A percentile compares a stretch with the other conserved stretches of the same genome.
These are phyloP conservation scores for Blastobasis lacticolella DNA, from an alignment of 2,888 invertebrate species.

Conservation along the genomic window DNA sequence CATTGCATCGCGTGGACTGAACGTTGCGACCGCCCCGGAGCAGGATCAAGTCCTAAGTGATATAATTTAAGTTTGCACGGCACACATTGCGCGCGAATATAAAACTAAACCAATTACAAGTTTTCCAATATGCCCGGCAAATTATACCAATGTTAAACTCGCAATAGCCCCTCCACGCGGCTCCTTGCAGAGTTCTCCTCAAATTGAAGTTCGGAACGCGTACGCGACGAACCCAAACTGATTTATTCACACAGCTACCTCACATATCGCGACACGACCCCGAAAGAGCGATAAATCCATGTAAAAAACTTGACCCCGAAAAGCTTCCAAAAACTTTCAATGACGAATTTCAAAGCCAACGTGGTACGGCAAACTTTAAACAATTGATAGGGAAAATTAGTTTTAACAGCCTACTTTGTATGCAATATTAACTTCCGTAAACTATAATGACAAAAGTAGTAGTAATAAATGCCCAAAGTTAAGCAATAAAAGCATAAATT, in stretches of 20 bases:
- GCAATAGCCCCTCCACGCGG: slow-evolving; percentile 44
- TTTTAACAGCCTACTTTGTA: neutral
- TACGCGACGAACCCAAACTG: slow-evolving; percentile 23
- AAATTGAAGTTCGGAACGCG: slow-evolving; percentile 41
- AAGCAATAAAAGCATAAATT: neutral
- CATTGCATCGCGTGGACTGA: too few species aligned
- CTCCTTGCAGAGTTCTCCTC: slow-evolving; percentile 40
- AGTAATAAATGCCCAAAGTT: neutral
- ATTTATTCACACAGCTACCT: slow-evolving; percentile 13
- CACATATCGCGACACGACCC: too few species aligned
- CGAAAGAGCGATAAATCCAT: too few species aligned
- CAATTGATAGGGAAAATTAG: slow-evolving; percentile 1
- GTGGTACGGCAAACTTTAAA: too few species aligned
- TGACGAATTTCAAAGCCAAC: too few species aligned
- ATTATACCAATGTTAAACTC: slow-evolving; percentile 62
- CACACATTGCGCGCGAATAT: slow-evolving; percentile 53
- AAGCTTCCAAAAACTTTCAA: too few species aligned
- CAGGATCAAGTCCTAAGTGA: slow-evolving; percentile 34
- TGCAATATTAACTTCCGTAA: neutral
- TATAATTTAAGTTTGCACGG: slow-evolving; percentile 49
- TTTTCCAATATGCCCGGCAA: slow-evolving; percentile 65
- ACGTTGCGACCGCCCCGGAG: too few species aligned
- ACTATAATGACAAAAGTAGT: too few species aligned
- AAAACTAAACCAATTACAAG: slow-evolving; percentile 70
- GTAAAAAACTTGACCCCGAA: too few species aligned